Evolutionary conservation across 2,113 vertebrate species (phyloP), one percentile per base, ranked within the genome.

Genomic region (Scalopus aquaticus): DNA sequence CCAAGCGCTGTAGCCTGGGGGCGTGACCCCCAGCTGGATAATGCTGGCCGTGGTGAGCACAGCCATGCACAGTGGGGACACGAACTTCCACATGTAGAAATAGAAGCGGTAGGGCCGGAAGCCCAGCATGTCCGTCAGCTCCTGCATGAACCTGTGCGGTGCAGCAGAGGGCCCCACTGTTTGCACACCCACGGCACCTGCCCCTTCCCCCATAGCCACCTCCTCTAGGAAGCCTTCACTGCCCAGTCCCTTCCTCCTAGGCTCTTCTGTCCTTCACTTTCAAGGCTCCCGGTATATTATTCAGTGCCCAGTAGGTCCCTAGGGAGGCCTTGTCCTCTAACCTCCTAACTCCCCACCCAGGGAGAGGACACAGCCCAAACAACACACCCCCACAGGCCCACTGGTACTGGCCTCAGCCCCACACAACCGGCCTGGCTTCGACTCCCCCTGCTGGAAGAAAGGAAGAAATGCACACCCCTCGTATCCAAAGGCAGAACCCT

Each of bases 61-160:
- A 0, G 99, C 98, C 98, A 99, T 98, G 91, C 99, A 98, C 64
- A 99, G 98, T 0, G 99, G 99, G 2, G 99, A 99, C 86, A 99
- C 98, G 0, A 99, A 99, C 97, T 99, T 99, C 99, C 99, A 99
- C 98, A 99, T 98, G 97, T 99, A 99, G 98, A 98, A 99, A 92
- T 99, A 99, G 98, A 99, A 99, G 62, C 91, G 77, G 74, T 99
- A 99, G 1, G 99, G 99, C 62, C 98, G 98, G 98, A 99, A 99
- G 28, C 99, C 99, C 97, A 99, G 97, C 99, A 99, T 99, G 91
- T 99, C 99, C 0, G 99, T 99, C 96, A 99, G 98, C 96, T 99
- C 99, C 98, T 99, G 99, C 99, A 99, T 99, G 97, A 99, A 99
- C 97, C 99, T 99, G 98, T 4, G 44, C 60, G 67, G 72, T 24